Percentiles rank a stretch among this genome's conserved stretches.
These are phyloP conservation scores for Drosophila bocki DNA, from an alignment of 1,140 invertebrate species.

Conservation along the genomic window DNA sequence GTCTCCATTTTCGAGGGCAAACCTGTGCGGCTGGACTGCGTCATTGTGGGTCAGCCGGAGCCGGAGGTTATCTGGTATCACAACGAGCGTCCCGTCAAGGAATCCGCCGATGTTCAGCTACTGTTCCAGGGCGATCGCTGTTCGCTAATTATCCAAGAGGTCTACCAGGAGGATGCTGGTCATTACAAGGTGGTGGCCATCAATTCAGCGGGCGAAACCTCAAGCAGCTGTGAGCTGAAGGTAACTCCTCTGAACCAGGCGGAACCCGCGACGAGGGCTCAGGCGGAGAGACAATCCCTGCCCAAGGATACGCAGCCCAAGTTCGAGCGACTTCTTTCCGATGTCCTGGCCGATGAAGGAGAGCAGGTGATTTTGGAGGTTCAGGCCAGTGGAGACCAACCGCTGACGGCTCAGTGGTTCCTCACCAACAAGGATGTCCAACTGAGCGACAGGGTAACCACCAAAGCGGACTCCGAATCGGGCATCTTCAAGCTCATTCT, in stretches of 20 bases:
- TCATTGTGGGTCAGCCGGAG: slow-evolving; percentile 93
- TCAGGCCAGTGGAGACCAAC: slow-evolving; percentile 89
- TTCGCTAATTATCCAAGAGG: slow-evolving; percentile 91
- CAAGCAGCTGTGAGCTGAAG: slow-evolving; percentile 89
- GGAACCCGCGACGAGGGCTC: slow-evolving; percentile 72
- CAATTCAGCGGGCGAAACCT: slow-evolving; percentile 92
- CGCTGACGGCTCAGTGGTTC: slow-evolving; percentile 91
- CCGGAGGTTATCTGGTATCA: slow-evolving; percentile 96
- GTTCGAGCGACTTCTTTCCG: slow-evolving; percentile 90
- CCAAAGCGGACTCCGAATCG: slow-evolving; percentile 85
- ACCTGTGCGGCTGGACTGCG: slow-evolving; percentile 90
- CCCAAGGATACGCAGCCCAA: slow-evolving; percentile 87
- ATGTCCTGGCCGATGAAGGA: slow-evolving; percentile 89
- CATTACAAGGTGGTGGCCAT: slow-evolving; percentile 93
- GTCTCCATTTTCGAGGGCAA: slow-evolving; percentile 90
- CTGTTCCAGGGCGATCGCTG: slow-evolving; percentile 93
- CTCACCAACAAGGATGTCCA: slow-evolving; percentile 89
- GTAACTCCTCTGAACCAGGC: slow-evolving; percentile 83
- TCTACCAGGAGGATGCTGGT: slow-evolving; percentile 91
- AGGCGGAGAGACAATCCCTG: slow-evolving; percentile 76
- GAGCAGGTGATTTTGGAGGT: slow-evolving; percentile 91
- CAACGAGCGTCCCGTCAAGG: slow-evolving; percentile 92
- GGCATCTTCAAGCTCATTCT: slow-evolving; percentile 88
- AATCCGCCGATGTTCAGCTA: slow-evolving; percentile 91
- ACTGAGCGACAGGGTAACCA: slow-evolving; percentile 86